Evolutionary conservation across 2,113 vertebrate genomes (phyloP).

Genomic region (Hirundichthys speculiger): DNA sequence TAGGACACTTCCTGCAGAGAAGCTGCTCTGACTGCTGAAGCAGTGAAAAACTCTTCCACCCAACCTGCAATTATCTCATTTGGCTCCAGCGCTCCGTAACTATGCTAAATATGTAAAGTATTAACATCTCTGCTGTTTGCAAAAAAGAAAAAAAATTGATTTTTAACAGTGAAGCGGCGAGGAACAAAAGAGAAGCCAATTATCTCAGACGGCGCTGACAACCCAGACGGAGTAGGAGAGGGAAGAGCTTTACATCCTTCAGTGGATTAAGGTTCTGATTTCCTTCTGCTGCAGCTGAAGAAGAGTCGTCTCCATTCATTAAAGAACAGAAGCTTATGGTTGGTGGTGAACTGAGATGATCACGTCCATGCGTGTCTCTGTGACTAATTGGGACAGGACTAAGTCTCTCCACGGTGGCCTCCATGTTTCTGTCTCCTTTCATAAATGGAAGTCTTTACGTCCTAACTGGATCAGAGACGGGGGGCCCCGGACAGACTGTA

Average conservation of each 20-base stretch:
- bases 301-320: not conserved
- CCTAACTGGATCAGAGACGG: constrained; percentile 34
- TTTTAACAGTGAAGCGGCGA: not conserved
- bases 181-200: not conserved
- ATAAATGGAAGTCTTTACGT: constrained; percentile 34
- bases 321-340: not conserved
- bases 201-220: not conserved
- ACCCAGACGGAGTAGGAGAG: not conserved
- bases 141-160: not conserved
- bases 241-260: not conserved
- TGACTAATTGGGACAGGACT: too few species aligned
- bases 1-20: too few species aligned
- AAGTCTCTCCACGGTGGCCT: constrained; percentile 1
- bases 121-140: not conserved
- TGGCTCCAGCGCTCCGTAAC: not conserved
- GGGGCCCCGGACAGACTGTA: constrained; percentile 13
- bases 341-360: too few species aligned
- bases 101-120: not conserved
- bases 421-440: constrained; percentile 13
- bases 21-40: too few species aligned
- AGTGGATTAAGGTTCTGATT: rapidly evolving
- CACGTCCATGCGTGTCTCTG: too few species aligned
- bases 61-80: too few species aligned
- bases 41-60: too few species aligned
- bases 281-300: not conserved